Evolutionary conservation across 2,888 invertebrate genomes (phyloP), one percentile per base, ranked within the genome.

Genomic region (Agrypnus murinus): DNA sequence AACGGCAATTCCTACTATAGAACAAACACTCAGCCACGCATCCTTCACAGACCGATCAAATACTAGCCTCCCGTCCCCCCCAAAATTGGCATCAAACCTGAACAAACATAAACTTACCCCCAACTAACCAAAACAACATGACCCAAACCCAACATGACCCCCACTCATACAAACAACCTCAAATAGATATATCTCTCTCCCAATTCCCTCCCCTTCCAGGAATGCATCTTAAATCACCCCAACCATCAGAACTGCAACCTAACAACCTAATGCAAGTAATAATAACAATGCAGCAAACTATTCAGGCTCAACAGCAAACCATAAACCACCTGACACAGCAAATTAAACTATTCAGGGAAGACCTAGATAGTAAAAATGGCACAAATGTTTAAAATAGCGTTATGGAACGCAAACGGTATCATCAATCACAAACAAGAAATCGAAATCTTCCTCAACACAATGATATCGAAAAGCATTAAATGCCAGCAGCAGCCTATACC

Each of bases 301-400:
- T n/a, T n/a, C n/a, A n/a, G n/a, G n/a, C n/a, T n/a, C n/a, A n/a
- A n/a, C n/a, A n/a, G 17, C 10, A 58, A 10, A 46, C 45, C 12
- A 45, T 60, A 17, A 60, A 60, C 12, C 32, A 59, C 9, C 60
- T 60, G 8, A 60, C 60, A 14, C n/a, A 14, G n/a, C 48, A 63
- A 63, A 63, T 63, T 17, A 63, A n/a, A n/a, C n/a, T n/a, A n/a
- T n/a, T n/a, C n/a, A n/a, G n/a, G n/a, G n/a, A n/a, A n/a, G n/a
- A n/a, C n/a, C 17, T 38, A 59, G 31, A 10, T 7, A 25, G 14
- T 19, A 19, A 58, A 58, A 36, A 40, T 40, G n/a, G n/a, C n/a
- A n/a, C n/a, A n/a, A n/a, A n/a, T n/a, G n/a, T n/a, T n/a, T n/a
- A n/a, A n/a, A n/a, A 40, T 17, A 19, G 40, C 58, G 25, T 19